A percentile compares a stretch with the other conserved stretches of the same genome.
These are phyloP conservation scores for Pentamera pediparva DNA, from an alignment of 53 echinoderm and acorn worm genomes.

Conservation along the genomic window DNA sequence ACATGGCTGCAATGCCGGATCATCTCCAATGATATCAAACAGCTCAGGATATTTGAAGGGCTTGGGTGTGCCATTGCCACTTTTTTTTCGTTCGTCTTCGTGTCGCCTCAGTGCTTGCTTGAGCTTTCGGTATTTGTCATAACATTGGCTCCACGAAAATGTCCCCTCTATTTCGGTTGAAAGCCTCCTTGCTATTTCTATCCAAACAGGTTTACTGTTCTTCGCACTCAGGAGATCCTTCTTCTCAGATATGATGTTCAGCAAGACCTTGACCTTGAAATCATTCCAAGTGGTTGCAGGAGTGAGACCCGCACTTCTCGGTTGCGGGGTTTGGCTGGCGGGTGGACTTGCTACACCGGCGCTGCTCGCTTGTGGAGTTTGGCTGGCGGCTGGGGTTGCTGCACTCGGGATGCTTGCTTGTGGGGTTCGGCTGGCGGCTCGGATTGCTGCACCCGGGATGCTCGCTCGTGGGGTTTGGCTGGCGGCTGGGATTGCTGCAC, in stretches of 20 bases:
- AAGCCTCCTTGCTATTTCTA: background rate
- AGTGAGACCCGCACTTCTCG: background rate
- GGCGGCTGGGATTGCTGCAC: too few species aligned
- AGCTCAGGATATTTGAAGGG: constrained; percentile 5
- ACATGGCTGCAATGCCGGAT: constrained; percentile 2
- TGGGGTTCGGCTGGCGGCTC: too few species aligned
- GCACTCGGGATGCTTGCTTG: too few species aligned
- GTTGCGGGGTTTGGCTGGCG: background rate
- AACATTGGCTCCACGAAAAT: constrained; percentile 1
- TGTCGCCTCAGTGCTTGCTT: constrained; percentile 2
- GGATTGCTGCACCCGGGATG: too few species aligned
- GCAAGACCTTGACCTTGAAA: background rate
- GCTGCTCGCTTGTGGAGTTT: background rate
- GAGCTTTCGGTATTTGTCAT: constrained; percentile 10
- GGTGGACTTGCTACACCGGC: background rate
- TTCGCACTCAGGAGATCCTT: constrained; percentile 1
- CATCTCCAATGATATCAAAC: constrained; percentile 19
- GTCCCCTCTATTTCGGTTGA: background rate
- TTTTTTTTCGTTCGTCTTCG: background rate
- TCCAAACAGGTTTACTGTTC: background rate
- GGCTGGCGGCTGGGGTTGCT: too few species aligned
- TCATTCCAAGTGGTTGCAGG: background rate
- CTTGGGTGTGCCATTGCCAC: constrained; percentile 4
- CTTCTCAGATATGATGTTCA: background rate
- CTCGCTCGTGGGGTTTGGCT: too few species aligned